Evolutionary conservation across 2,113 vertebrate genomes (phyloP).

Genomic region (Hypanus sabinus): DNA sequence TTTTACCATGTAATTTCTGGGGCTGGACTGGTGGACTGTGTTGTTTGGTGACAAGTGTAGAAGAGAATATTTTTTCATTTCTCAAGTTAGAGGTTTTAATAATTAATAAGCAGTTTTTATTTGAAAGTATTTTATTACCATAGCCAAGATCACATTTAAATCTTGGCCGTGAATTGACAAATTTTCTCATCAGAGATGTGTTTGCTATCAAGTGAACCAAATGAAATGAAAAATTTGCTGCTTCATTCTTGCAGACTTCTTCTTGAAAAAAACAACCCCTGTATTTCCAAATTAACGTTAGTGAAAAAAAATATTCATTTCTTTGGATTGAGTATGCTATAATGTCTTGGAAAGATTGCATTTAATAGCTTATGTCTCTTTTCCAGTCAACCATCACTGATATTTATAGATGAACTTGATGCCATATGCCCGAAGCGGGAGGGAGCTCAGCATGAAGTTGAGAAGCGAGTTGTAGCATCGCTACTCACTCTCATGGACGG

Average conservation of each 20-base stretch:
- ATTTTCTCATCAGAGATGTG: neutral
- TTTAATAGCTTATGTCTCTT: neutral
- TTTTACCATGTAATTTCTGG: no score
- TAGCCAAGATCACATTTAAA: no score
- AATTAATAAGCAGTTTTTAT: no score
- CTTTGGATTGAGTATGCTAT: neutral
- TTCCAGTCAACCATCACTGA: constrained; percentile 74
- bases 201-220: neutral
- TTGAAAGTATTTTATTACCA: no score
- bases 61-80: no score
- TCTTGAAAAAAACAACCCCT: neutral
- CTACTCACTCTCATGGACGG: constrained; percentile 93
- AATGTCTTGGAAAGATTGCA: neutral
- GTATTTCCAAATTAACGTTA: neutral
- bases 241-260: neutral
- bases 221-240: neutral
- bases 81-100: no score
- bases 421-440: constrained; percentile 89
- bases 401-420: constrained; percentile 95
- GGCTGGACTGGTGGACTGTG: no score
- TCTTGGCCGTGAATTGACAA: neutral
- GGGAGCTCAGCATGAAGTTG: constrained; percentile 87
- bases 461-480: constrained; percentile 87
- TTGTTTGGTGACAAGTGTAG: no score
- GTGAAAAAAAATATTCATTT: neutral